Percentiles rank a stretch among this genome's conserved stretches.
phyloP scores from a whole-genome alignment of 2,113 vertebrate species.

The Oryzias melastigma region DNA sequence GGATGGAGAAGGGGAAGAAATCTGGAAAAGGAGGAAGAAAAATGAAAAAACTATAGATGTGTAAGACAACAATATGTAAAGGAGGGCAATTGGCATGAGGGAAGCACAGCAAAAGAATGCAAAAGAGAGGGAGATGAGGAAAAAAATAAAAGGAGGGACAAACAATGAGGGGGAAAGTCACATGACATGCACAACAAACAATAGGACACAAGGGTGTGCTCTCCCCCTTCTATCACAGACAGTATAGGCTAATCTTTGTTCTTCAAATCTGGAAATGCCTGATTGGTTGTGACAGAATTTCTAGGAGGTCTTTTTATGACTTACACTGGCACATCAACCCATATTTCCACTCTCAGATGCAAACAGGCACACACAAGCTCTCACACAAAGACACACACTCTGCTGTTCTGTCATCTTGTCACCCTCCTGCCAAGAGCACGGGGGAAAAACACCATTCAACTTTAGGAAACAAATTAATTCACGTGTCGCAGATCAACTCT shows the following conservation, averaged over 20 bases:
- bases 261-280: constrained; percentile 54
- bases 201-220: constrained; percentile 60
- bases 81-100: neutral
- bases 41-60: neutral
- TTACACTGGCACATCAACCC: constrained; percentile 47
- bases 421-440: constrained; percentile 49
- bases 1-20: constrained; percentile 14
- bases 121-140: constrained; percentile 2
- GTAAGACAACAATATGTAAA: neutral
- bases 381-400: constrained; percentile 22
- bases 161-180: constrained; percentile 1
- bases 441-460: constrained; percentile 52
- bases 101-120: neutral
- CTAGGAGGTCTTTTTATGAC: constrained; percentile 55
- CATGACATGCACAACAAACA: constrained; percentile 26
- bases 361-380: constrained; percentile 1
- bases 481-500: constrained; percentile 58
- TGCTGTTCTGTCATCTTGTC: constrained; percentile 57
- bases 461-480: constrained; percentile 76
- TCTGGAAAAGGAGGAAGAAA: constrained; percentile 13
- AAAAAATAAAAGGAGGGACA: too few relatives aligned
- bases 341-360: constrained; percentile 24
- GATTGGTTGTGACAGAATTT: constrained; percentile 66
- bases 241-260: constrained; percentile 39
- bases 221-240: constrained; percentile 33